Evolutionary conservation across 2,888 invertebrate genomes (phyloP), one percentile per base, ranked within the genome.

Genomic region (Cataglyphis altisquamis): DNA sequence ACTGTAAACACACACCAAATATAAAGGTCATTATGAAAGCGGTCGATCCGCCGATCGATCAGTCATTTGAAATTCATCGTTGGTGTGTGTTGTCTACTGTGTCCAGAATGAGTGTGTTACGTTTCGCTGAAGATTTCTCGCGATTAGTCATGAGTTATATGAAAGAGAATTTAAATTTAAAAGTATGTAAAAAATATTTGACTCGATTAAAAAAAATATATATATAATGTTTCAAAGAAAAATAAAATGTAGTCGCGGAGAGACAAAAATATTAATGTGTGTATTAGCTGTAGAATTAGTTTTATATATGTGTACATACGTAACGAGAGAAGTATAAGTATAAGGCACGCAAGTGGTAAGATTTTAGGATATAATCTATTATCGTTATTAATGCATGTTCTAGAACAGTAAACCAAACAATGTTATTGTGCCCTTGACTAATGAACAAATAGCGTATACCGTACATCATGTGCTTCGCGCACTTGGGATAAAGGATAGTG

Each of bases 111-210:
- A 87, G 25, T 25, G 48, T 84, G 45, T 36, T 73, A 70, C 62
- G 84, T 15, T 92, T 90, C 60, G 84, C 87, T n/a, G 77, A 81
- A 60, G 91, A 91, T 36, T 87, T 91, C 15, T 62, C 82, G 0
- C 74, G 85, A 21, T 36, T 92, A 32, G 25, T 92, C 9, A n/a
- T 32, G 29, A 88, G 84, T 9, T 90, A 87, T 81, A 84, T 75
- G 10, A 70, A 25, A 29, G 29, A 29, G 29, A 29, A 29, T 29
- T 29, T 29, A 29, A 29, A 29, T 29, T 29, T 29, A 2, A 29
- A 29, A 29, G 86, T 88, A 36, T 6, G 36, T 36, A 36, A 36
- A 87, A 87, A 77, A 60, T 57, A 62, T 64, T 55, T 8, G 2
- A 8, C 9, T 36, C 10, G n/a, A 55, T 64, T 64, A 36, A 64